phyloP scores from a whole-genome alignment of 2,113 vertebrate species.

The Dascyllus trimaculatus region DNA sequence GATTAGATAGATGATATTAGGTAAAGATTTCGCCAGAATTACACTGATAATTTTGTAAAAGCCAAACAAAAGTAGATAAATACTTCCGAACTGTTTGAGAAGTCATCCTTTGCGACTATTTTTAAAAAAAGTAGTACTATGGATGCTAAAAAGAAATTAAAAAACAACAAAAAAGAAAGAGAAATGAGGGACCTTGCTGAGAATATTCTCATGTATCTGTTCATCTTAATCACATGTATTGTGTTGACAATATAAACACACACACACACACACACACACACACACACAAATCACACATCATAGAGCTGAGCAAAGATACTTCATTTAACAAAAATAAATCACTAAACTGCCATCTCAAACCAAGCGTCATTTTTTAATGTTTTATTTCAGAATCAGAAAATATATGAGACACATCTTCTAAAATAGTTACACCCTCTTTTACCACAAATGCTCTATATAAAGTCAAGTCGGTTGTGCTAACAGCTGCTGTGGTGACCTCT shows the following conservation, averaged over 20 bases:
- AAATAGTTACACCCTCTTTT: conserved; percentile 35
- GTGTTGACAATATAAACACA: conserved; percentile 50
- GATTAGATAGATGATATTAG: not conserved
- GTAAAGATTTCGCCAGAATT: not conserved
- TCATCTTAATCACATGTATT: conserved; percentile 31
- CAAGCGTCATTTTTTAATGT: conserved; percentile 47
- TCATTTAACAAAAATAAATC: conserved; percentile 15
- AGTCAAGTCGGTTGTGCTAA: conserved; percentile 9
- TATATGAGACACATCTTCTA: conserved; percentile 49
- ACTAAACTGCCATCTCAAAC: conserved; percentile 29
- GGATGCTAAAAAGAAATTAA: not conserved
- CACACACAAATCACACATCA: not conserved
- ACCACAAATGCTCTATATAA: conserved; percentile 22
- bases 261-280: not conserved
- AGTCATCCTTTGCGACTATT: not conserved
- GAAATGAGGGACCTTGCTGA: no score
- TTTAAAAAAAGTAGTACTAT: not conserved
- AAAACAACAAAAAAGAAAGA: not conserved
- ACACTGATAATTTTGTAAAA: not conserved
- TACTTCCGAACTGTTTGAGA: not conserved
- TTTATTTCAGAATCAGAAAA: conserved; percentile 59
- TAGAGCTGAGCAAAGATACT: not conserved
- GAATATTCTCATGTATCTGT: conserved; percentile 13
- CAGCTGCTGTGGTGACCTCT: not conserved
- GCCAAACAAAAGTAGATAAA: not conserved